A percentile compares a stretch with the other conserved stretches of the same genome.
These are phyloP conservation scores for Oscheius sp. DNA, from an alignment of 2,888 invertebrate genomes.

Conservation along the genomic window DNA sequence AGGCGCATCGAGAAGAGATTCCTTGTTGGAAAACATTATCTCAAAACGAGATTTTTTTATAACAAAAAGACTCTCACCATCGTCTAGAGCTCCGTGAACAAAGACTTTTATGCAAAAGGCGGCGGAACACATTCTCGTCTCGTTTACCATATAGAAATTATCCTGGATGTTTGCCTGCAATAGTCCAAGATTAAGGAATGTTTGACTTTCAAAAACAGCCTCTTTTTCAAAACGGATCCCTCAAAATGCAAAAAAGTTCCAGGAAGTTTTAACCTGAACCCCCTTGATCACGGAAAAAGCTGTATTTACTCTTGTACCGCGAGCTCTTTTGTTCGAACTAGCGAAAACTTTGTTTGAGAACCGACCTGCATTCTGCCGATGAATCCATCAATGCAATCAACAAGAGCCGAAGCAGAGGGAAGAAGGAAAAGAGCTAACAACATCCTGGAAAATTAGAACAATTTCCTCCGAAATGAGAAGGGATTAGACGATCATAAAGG, in stretches of 20 bases:
- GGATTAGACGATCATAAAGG: not conserved
- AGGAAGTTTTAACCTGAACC: too few relatives aligned
- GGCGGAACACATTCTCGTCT: conserved; percentile 50
- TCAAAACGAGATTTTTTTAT: conserved; percentile 25
- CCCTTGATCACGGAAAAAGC: not conserved
- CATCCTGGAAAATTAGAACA: not conserved
- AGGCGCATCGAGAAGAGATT: conserved; percentile 55
- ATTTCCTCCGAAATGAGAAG: not conserved
- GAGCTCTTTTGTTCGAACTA: not conserved
- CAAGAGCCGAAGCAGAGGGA: conserved; percentile 27
- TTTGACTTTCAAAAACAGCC: too few relatives aligned
- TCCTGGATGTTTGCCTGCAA: conserved; percentile 42
- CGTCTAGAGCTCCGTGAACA: conserved; percentile 49
- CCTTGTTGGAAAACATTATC: conserved; percentile 52
- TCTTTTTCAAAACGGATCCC: too few relatives aligned
- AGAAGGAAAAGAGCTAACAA: conserved; percentile 12
- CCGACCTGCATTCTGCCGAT: conserved; percentile 53
- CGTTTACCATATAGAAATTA: conserved; percentile 42
- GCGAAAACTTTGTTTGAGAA: not conserved
- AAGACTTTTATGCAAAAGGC: conserved; percentile 54
- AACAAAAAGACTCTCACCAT: conserved; percentile 32
- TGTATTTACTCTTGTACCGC: conserved; percentile 1
- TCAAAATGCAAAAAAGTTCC: too few relatives aligned
- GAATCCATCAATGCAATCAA: conserved; percentile 54
- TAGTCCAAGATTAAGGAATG: too few relatives aligned